Percentiles rank a stretch among this genome's conserved stretches.
These are phyloP conservation scores for Erythrocercus mccallii DNA, from an alignment of 2,113 vertebrate species.

Conservation along the genomic window DNA sequence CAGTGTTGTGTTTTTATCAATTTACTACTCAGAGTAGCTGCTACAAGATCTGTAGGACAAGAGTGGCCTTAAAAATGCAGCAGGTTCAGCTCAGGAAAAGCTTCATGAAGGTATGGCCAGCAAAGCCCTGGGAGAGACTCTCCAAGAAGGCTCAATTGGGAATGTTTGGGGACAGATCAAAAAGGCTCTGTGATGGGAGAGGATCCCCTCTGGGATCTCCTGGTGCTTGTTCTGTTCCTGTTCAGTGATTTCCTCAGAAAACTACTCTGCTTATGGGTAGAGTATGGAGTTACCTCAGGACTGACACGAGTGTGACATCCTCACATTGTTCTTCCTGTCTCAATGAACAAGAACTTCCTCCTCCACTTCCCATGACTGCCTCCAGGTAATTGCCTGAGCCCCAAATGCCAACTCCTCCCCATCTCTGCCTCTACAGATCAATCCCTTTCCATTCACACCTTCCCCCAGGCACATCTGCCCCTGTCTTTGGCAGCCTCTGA, in stretches of 20 bases:
- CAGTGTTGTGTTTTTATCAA: neutral
- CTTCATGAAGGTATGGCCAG: neutral
- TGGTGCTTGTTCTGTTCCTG: neutral
- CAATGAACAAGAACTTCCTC: neutral
- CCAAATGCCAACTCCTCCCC: neutral
- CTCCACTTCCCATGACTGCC: neutral
- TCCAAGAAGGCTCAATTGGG: neutral
- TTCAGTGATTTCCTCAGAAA: neutral
- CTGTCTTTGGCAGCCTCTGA: neutral
- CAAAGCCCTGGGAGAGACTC: neutral
- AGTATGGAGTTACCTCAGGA: neutral
- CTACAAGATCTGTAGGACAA: neutral
- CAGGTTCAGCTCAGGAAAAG: neutral
- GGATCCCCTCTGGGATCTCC: neutral
- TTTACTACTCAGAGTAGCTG: neutral
- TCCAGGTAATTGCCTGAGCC: neutral
- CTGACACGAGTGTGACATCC: neutral
- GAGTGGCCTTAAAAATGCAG: neutral
- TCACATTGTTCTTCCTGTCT: neutral
- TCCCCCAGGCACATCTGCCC: neutral
- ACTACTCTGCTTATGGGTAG: neutral
- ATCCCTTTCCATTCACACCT: neutral
- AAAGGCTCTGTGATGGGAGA: neutral
- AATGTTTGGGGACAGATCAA: neutral
- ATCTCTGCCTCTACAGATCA: neutral